A percentile compares a stretch with the other conserved stretches of the same genome.
Evolutionary conservation across 2,797 vertebrate species (phyloP).

Genomic region (Loris lydekkerianus): DNA sequence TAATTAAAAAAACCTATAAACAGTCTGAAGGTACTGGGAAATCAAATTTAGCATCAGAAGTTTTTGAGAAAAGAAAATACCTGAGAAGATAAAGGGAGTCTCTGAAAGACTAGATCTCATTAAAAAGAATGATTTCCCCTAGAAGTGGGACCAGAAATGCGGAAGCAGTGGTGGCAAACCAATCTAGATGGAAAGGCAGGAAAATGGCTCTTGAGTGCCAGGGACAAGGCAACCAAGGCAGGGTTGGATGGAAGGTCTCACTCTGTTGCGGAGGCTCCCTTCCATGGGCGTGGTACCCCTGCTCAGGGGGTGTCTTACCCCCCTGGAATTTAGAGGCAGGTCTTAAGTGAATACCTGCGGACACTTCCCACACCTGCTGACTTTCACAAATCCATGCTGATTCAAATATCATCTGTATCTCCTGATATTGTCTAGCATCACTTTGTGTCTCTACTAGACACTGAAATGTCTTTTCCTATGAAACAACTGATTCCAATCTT

Average conservation of each 20-base stretch:
- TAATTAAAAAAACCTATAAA: background rate
- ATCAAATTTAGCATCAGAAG: background rate
- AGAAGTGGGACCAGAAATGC: background rate
- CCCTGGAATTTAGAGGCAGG: background rate
- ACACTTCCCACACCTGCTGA: background rate
- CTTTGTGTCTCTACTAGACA: background rate
- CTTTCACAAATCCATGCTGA: background rate
- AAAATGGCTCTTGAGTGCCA: background rate
- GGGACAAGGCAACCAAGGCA: background rate
- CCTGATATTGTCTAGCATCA: background rate
- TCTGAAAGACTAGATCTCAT: background rate
- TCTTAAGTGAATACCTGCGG: background rate
- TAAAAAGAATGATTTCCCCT: background rate
- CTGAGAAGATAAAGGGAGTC: background rate
- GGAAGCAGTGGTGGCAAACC: too few species aligned
- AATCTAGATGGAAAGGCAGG: too few species aligned
- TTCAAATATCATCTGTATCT: accelerated
- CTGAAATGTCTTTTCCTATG: background rate
- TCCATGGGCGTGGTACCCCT: background rate
- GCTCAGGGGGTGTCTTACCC: background rate
- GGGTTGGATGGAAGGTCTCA: too few species aligned
- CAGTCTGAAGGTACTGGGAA: background rate
- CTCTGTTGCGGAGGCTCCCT: too few species aligned
- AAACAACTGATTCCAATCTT: background rate
- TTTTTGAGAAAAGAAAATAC: background rate